Percentiles rank a stretch among this genome's conserved stretches.
These are phyloP conservation scores for Cryptus armator DNA, from an alignment of 2,888 invertebrate genomes.

Conservation along the genomic window DNA sequence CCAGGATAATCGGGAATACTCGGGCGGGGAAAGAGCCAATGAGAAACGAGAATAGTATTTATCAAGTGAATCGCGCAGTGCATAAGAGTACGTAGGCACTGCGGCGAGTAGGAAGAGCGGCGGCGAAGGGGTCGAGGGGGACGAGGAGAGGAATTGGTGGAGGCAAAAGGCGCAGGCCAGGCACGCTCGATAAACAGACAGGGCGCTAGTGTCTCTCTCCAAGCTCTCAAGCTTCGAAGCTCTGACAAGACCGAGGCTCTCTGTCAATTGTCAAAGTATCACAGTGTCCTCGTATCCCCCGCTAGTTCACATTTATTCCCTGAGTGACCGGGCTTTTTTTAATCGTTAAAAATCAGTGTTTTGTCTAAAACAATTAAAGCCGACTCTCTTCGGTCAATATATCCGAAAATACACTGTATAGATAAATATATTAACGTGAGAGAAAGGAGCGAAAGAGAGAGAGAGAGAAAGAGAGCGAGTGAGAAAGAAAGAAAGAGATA, in stretches of 20 bases:
- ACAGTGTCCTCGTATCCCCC: slow-evolving; percentile 75
- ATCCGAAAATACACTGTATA: slow-evolving; percentile 1
- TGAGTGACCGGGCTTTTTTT: slow-evolving; percentile 40
- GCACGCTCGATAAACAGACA: slow-evolving; percentile 78
- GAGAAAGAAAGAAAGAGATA: slow-evolving; percentile 13
- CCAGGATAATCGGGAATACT: too few species aligned
- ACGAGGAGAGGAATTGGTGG: slow-evolving; percentile 30
- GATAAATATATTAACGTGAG: slow-evolving; percentile 7
- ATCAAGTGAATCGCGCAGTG: slow-evolving; percentile 14
- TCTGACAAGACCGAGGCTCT: slow-evolving; percentile 59
- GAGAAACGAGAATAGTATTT: slow-evolving; percentile 1
- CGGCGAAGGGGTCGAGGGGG: slow-evolving; percentile 7
- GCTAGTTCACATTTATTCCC: slow-evolving; percentile 54
- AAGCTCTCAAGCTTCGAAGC: slow-evolving; percentile 66
- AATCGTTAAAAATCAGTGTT: slow-evolving; percentile 78
- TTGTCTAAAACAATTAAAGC: slow-evolving; percentile 53
- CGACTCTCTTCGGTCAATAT: slow-evolving; percentile 11
- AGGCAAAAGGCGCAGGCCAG: slow-evolving; percentile 40
- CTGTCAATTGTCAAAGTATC: slow-evolving; percentile 79
- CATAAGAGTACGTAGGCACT: too few species aligned
- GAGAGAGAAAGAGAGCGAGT: slow-evolving; percentile 11
- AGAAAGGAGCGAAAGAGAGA: slow-evolving; percentile 12
- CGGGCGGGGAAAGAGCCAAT: not conserved
- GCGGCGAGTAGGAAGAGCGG: not conserved
- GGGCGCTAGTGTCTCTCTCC: slow-evolving; percentile 80